These are phyloP conservation scores for Heteromormyrus szaboi DNA, from an alignment of 2,797 vertebrate species.

Conservation along the genomic window DNA sequence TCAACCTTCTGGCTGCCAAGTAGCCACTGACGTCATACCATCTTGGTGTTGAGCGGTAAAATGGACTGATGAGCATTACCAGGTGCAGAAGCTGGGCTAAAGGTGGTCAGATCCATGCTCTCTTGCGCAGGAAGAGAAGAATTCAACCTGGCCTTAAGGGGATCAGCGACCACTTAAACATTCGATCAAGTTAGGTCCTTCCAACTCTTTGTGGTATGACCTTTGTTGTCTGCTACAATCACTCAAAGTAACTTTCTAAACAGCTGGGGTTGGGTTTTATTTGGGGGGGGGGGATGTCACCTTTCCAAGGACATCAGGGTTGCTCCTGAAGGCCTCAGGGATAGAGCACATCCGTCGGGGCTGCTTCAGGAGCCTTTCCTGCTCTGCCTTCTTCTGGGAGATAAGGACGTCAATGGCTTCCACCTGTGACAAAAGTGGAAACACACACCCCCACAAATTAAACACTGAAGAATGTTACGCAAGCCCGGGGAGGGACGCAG, in stretches of 20 bases:
- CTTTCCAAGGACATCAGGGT: conserved; percentile 78
- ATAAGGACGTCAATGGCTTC: conserved; percentile 55
- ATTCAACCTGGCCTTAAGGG: background rate
- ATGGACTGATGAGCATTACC: background rate
- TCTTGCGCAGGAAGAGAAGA: background rate
- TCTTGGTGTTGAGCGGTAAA: background rate
- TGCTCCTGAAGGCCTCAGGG: conserved; percentile 57
- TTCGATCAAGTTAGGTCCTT: background rate
- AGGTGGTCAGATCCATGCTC: background rate
- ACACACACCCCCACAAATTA: background rate
- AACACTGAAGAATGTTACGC: background rate
- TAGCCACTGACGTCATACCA: background rate
- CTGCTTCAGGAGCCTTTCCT: conserved; percentile 45
- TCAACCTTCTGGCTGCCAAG: background rate
- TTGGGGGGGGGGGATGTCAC: conserved; percentile 43
- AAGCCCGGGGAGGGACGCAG: background rate
- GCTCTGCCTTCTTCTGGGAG: conserved; percentile 50
- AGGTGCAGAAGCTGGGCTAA: background rate
- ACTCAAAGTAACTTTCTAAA: background rate
- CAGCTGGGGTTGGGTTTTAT: background rate
- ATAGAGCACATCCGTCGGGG: conserved; percentile 67
- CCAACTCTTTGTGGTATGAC: background rate
- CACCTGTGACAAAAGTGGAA: conserved; percentile 53
- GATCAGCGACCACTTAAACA: background rate
- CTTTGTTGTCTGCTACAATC: background rate